Base-by-base conservation (phyloP, 2,113 vertebrate species). In the Irena cyanogastra region DNA sequence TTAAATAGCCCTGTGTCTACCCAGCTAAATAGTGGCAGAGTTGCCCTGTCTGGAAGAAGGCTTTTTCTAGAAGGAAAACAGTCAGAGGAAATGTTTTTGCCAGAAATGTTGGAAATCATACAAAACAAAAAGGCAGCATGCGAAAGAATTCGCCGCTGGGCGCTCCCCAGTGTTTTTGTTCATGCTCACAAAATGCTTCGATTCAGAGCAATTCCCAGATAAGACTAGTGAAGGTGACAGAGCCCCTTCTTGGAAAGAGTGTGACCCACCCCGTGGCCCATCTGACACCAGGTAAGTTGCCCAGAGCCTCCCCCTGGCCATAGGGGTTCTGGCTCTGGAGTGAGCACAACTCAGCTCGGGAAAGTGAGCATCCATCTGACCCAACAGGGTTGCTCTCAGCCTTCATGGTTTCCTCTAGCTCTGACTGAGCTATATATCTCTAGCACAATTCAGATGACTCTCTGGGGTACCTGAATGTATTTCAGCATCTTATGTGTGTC, bases 21-120 rank as follows among this genome's bases (percentile, higher is more conserved):
- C 91, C 69, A 42, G 83, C 78, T 95, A 71, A 96, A 93, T 35
- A 92, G 84, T 79, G 93, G 83, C 83, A 94, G 82, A 97, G 88
- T 80, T 86, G 87, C 71, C 71, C 84, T 87, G 91, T 94, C 95
- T 97, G 80, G 61, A 92, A 94, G 94, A 90, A 90, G 83, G 92
- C 72, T 96, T 88, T 83, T 95, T 95, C 82, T 92, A 93, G 90
- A 89, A 93, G 88, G 93, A 89, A 93, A 97, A 94, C 76, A 96
- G 88, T 90, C 88, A 84, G 92, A 95, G 93, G 95, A 96, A 96
- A 96, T 96, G 90, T 96, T 95, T 97, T 94, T 90, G 92, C 90
- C 94, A 96, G 90, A 91, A 95, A 93, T 4, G 23, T 22, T 95
- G 95, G 92, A 95, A 96, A 95, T 93, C 28, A 47, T 92, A 75